These are phyloP conservation scores for Microtus oregoni DNA, from an alignment of 2,113 vertebrate species.

Conservation along the genomic window DNA sequence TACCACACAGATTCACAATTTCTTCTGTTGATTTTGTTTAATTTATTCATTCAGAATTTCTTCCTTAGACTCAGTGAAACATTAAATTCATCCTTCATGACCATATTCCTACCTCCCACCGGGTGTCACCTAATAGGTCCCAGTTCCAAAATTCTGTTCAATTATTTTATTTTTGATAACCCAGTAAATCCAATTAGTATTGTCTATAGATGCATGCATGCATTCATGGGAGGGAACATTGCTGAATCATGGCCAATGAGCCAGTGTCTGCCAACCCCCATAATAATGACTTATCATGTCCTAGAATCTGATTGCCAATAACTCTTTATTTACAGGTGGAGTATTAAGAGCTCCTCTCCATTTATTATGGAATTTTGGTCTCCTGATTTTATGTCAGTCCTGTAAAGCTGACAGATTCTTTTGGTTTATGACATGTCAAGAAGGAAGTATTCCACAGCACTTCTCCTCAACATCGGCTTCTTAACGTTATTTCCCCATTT, in stretches of 20 bases:
- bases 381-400: background rate
- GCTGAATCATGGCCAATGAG: background rate
- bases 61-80: background rate
- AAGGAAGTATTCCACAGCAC: background rate
- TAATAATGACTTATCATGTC: background rate
- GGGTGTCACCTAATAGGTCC: background rate
- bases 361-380: background rate
- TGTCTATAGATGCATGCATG: background rate
- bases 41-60: background rate
- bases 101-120: background rate
- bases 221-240: background rate
- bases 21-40: background rate
- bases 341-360: background rate
- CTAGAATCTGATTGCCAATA: background rate
- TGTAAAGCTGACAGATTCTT: background rate
- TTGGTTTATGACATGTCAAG: background rate
- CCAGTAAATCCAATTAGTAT: background rate
- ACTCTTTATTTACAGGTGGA: background rate
- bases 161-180: background rate
- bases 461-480: background rate
- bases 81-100: background rate
- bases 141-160: background rate
- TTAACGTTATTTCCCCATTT: background rate
- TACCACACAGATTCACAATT: background rate
- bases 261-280: background rate